Conservation (phyloP, 2,113 vertebrate species). For the Trematomus loennbergii region DNA sequence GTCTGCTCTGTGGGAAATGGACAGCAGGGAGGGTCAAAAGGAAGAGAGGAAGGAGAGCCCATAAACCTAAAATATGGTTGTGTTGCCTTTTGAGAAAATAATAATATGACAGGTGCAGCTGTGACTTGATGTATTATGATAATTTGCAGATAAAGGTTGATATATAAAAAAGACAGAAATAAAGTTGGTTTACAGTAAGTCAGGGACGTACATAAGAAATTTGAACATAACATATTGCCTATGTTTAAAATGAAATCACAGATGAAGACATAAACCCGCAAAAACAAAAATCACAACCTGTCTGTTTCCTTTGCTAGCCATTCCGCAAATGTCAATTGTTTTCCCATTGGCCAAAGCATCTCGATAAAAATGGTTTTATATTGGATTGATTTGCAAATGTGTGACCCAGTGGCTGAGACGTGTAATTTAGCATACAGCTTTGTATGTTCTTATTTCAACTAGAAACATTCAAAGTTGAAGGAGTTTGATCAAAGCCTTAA, state of each 20-base stretch:
- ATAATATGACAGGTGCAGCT: constrained; percentile 1
- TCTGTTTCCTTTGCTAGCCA: background rate
- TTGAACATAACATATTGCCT: constrained; percentile 1
- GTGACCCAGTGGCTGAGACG: background rate
- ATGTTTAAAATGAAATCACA: constrained; percentile 1
- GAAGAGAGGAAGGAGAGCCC: background rate
- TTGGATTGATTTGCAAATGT: background rate
- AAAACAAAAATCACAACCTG: constrained; percentile 2
- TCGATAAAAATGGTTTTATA: background rate
- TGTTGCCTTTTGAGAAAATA: background rate
- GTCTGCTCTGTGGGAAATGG: background rate
- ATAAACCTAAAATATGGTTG: background rate
- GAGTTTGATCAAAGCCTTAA: background rate
- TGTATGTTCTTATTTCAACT: background rate
- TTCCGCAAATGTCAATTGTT: background rate
- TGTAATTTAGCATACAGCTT: background rate
- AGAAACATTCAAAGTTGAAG: background rate
- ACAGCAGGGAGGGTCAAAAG: background rate
- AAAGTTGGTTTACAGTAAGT: background rate
- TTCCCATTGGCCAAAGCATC: background rate
- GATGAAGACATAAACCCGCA: constrained; percentile 15
- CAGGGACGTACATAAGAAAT: background rate
- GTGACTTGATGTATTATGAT: background rate
- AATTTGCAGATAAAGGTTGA: background rate
- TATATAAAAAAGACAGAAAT: background rate